Base-by-base conservation (phyloP, 1,140 invertebrate species). In the Tetranychus cinnabarinus region DNA sequence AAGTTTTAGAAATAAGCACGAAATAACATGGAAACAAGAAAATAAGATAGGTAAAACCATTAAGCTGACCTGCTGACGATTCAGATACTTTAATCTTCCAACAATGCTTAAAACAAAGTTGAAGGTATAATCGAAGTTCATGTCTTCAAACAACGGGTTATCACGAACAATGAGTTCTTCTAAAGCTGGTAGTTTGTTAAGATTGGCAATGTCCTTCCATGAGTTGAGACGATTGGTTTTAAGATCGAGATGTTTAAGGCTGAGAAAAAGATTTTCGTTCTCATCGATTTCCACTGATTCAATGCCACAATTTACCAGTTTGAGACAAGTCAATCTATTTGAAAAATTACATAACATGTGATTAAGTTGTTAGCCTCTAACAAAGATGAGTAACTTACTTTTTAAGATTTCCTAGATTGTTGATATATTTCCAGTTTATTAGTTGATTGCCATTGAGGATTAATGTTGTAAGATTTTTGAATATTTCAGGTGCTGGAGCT, bases 171-270 rank as follows among this genome's bases (percentile, higher is more conserved):
- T 81, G 5, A 92, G 70, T 62, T 83, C 82, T 65, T 78, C 77
- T 33, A 93, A 73, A 48, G 72, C 72, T 33, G 74, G 72, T 35
- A 92, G 69, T 71, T 88, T 89, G 68, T 88, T 81, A 62, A 92
- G 71, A 75, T 91, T 85, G 68, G 82, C 83, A 23, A 93, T 72
- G 10, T 81, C 82, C 64, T 76, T 70, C 84, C 84, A 87, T 83
- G 78, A 72, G 58, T 69, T 69, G 64, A 80, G 77, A 57, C 68
- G 68, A 66, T 81, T 81, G 61, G 74, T 67, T 6, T 71, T 76
- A 50, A 80, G 63, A 66, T 73, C 73, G 8, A 81, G 65, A 50
- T 71, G 68, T 59, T 67, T 71, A 12, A 81, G 68, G 61, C 64
- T 69, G 57, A 68, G 68, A 69, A 81, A 81, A 50, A 74, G 66